Evolutionary conservation across 2,113 vertebrate species (phyloP).

Genomic region (Anser cygnoides): DNA sequence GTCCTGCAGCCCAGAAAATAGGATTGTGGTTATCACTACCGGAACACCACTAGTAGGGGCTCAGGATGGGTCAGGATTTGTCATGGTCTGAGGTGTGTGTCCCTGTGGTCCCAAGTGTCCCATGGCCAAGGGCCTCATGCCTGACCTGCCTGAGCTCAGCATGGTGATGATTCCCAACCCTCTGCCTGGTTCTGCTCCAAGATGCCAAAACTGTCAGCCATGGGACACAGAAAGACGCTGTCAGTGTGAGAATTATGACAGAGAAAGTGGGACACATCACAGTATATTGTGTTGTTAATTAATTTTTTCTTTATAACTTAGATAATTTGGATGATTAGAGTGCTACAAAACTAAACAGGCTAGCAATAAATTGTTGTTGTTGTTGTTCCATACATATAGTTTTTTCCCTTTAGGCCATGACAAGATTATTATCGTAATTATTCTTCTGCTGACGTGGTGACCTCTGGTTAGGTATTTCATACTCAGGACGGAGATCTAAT

Average conservation of each 20-base stretch:
- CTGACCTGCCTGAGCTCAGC: not conserved
- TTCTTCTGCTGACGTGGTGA: not conserved
- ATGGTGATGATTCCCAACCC: not conserved
- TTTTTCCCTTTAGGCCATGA: not conserved
- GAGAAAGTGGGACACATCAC: not conserved
- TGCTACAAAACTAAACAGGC: not conserved
- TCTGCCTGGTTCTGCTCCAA: not conserved
- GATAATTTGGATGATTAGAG: not conserved
- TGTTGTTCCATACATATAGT: not conserved
- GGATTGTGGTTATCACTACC: not conserved
- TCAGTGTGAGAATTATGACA: not conserved
- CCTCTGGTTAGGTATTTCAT: not conserved
- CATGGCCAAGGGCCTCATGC: fast-evolving
- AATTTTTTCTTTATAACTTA: not conserved
- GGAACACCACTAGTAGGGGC: not conserved
- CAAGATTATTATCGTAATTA: not conserved
- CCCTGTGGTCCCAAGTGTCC: not conserved
- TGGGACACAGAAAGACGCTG: not conserved
- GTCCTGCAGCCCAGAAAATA: not conserved
- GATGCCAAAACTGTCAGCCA: not conserved
- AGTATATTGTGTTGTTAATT: not conserved
- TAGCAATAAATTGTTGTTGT: not conserved
- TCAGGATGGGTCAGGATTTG: not conserved
- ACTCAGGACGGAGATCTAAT: not conserved
- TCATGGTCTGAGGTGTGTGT: not conserved